Base-by-base conservation (phyloP, 92 coral and sea anemone species). In the Parazoanthus swiftii region DNA sequence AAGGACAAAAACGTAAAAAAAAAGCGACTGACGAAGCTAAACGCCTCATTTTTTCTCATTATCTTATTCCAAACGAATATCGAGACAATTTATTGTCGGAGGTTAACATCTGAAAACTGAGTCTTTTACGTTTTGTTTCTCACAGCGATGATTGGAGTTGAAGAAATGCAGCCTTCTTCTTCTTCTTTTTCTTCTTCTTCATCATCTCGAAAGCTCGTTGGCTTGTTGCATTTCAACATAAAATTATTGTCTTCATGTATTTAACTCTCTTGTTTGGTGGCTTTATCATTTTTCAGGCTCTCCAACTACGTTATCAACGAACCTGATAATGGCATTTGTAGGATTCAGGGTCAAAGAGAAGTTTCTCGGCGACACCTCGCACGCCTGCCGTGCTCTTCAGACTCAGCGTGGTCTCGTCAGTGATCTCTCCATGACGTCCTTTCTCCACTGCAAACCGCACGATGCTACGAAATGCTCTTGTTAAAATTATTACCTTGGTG, bases 241-340 rank as follows among this genome's bases (percentile, higher is more conserved):
- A 18, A 35, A 14, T 44, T 54, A 14, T 10, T 54, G 59, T 54
- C 8, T 54, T 54, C 59, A n/a, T 10, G 2, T 14, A 54, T 11
- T 14, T 11, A 54, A 54, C 59, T 54, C 59, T 54, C 2, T 54
- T 10, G 16, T 2, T 13, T 14, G 16, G 2, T 54, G 18, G 59
- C 18, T 2, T 54, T 10, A 14, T 14, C 59, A 75, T 9, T 75
- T 79, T 21, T 76, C 16, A 26, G 20, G 51, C 3, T 36, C 21
- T 54, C 59, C 3, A 54, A 6, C 37, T 82, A 65, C 25, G 63
- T 11, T 5, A 25, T 33, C 43, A 75, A n/a, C 81, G 23, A 85
- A 96, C 98, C 99, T 95, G 96, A 72, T 88, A 94, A 29, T 93
- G 91, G 46, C 92, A 85, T 89, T 95, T 96, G 81, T 92, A 96